phyloP scores from a whole-genome alignment of 1,140 invertebrate genomes.

The Lamellibrachia luymesi region DNA sequence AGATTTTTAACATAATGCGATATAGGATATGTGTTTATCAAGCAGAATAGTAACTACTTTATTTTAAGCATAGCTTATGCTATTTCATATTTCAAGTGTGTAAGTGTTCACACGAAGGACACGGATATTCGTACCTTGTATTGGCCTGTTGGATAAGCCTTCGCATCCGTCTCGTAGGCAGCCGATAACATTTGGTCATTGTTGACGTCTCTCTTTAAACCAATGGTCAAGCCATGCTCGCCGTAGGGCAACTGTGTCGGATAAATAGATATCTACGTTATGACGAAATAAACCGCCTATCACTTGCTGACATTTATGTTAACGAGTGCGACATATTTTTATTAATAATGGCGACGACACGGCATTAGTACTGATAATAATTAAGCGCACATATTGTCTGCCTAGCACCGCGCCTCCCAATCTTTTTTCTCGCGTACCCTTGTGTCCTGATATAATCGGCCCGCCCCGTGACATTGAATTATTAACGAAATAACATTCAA shows the following conservation, averaged over 20 bases:
- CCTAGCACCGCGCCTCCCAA: too few species aligned
- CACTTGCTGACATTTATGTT: background rate
- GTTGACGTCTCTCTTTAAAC: background rate
- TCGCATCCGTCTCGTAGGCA: background rate
- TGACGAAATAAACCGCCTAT: background rate
- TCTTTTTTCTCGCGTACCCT: too few species aligned
- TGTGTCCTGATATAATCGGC: too few species aligned
- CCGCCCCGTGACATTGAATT: too few species aligned
- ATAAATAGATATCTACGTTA: background rate
- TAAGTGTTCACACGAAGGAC: background rate
- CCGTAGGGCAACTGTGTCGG: background rate
- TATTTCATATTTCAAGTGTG: background rate
- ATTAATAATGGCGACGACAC: background rate
- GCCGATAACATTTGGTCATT: background rate
- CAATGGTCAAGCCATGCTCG: background rate
- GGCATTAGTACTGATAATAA: background rate
- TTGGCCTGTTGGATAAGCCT: background rate
- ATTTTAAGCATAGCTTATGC: too few species aligned
- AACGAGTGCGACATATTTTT: background rate
- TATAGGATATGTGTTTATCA: too few species aligned
- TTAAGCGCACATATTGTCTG: background rate
- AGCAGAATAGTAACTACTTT: too few species aligned
- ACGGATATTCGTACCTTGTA: background rate
- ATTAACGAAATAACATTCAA: too few species aligned
- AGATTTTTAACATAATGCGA: too few species aligned